Percentiles rank a stretch among this genome's conserved stretches.
phyloP scores from a whole-genome alignment of 2,797 vertebrate species.

The Vireo griseus region DNA sequence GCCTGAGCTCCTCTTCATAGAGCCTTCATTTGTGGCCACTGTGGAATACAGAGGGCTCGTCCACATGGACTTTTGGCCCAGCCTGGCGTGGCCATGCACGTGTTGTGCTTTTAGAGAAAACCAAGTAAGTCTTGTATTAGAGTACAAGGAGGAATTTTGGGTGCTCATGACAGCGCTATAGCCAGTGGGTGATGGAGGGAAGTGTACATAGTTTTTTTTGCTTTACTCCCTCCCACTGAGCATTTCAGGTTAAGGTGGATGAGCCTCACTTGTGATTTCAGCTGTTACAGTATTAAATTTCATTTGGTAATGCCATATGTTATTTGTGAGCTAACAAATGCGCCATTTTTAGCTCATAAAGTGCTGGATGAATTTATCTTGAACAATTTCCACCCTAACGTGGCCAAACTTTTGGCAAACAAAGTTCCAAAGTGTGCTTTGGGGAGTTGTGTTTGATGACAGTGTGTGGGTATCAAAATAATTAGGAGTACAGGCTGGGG shows the following conservation, averaged over 20 bases:
- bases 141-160: background rate
- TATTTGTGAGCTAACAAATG: background rate
- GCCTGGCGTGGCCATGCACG: fast-evolving
- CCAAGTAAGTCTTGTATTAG: background rate
- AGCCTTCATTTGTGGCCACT: background rate
- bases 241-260: background rate
- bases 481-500: background rate
- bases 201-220: background rate
- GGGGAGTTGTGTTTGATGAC: background rate
- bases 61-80: background rate
- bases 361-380: background rate
- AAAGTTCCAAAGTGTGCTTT: background rate
- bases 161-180: fast-evolving
- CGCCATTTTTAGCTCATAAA: background rate
- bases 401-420: background rate
- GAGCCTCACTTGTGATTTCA: background rate
- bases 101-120: background rate
- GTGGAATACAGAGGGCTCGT: fast-evolving
- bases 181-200: fast-evolving
- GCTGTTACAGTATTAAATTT: background rate
- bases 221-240: background rate
- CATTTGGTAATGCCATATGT: background rate
- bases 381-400: background rate
- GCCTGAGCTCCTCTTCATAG: background rate
- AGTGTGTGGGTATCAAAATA: background rate